Evolutionary conservation across 2,888 invertebrate genomes (phyloP), one percentile per base, ranked within the genome.

Genomic region (Lasius fuliginosus): DNA sequence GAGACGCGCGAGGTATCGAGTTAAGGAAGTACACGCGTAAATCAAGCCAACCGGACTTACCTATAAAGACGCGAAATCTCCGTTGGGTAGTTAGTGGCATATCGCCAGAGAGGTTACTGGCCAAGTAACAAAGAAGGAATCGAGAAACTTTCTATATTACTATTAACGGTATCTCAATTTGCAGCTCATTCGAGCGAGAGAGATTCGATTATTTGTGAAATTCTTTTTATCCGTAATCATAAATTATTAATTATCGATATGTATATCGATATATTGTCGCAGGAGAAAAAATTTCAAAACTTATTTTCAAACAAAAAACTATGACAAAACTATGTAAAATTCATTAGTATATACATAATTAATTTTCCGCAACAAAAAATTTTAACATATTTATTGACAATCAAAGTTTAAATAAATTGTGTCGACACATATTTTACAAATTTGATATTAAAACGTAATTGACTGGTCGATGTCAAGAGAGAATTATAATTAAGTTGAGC

Each of bases 71-170:
- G 53, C 65, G 30, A 75, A 71, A 83, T 77, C 69, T 85, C 46
- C 71, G 71, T 82, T 36, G 71, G 36, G 42, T 76, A 76, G 76
- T 82, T 82, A 82, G 76, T 85, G 82, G 85, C 82, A 56, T 42
- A 3, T n/a, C 58, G 82, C 85, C 82, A 85, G 49, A 83, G 64
- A 11, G 71, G 42, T 65, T 76, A 82, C 49, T 82, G 82, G 49
- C 85, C 85, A 82, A 77, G 62, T 74, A 82, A 82, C 30, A 27
- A 64, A 82, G 65, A 73, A 82, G 79, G 12, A 60, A 73, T 12
- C 11, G 18, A 23, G 53, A 42, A 67, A 84, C n/a, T 71, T 64
- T 82, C 60, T 5, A 49, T 73, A 79, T 77, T 33, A 23, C 42
- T 83, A 69, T 60, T 83, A 83, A 60, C 36, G 18, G 46, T 60